These are phyloP conservation scores for Plagodis pulveraria DNA, from an alignment of 2,888 invertebrate species.

Conservation along the genomic window DNA sequence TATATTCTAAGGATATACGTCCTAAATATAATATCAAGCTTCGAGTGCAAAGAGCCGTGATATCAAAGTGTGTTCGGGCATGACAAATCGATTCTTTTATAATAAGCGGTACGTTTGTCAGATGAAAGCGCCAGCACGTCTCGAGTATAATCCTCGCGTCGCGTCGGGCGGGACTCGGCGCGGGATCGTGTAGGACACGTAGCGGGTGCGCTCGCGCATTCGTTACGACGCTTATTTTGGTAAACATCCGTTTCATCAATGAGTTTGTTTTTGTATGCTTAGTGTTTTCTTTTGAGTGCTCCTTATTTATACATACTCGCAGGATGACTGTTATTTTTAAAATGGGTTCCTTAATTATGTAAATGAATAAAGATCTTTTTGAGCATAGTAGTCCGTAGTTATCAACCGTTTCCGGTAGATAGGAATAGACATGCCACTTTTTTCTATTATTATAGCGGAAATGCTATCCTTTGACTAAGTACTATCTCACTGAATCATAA, in stretches of 20 bases:
- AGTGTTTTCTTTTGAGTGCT: constrained; percentile 23
- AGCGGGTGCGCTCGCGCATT: constrained; percentile 32
- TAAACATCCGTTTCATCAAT: constrained; percentile 38
- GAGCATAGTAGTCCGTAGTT: no score
- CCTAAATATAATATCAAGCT: no score
- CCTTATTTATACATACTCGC: constrained; percentile 19
- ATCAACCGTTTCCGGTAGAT: no score
- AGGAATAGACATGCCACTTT: no score
- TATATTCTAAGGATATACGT: no score
- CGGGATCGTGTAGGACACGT: background rate
- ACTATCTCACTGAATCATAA: no score
- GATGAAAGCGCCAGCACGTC: constrained; percentile 26
- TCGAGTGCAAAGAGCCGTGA: constrained; percentile 1
- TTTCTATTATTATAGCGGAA: no score
- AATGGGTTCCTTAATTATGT: background rate
- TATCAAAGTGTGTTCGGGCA: background rate
- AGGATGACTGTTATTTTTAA: constrained; percentile 11
- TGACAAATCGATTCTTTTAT: constrained; percentile 3
- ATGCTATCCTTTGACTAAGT: no score
- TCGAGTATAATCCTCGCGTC: constrained; percentile 2
- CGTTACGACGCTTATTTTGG: constrained; percentile 36
- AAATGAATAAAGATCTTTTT: background rate
- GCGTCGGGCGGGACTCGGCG: constrained; percentile 3
- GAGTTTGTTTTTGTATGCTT: constrained; percentile 25
- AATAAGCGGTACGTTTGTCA: constrained; percentile 5